These are phyloP conservation scores for Smutsia temminckii DNA, from an alignment of 2,797 vertebrate genomes.

Conservation along the genomic window DNA sequence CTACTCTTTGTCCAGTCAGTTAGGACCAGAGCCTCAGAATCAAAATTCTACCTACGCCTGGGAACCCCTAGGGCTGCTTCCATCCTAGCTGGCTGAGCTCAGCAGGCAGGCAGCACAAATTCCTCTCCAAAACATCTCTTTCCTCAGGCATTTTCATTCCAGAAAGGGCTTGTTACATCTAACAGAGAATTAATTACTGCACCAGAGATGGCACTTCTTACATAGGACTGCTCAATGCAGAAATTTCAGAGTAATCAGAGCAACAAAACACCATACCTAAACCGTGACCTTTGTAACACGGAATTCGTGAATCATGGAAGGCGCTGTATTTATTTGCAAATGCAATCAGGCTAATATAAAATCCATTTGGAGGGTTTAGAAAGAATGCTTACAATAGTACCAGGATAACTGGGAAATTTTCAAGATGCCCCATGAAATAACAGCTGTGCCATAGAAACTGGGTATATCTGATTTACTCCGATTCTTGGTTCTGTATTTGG, in stretches of 20 bases:
- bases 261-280: constrained; percentile 26
- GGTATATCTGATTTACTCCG: background rate
- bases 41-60: background rate
- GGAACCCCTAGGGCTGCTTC: background rate
- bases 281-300: background rate
- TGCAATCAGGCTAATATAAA: background rate
- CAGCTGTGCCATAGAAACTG: background rate
- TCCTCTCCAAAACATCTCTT: constrained; percentile 55
- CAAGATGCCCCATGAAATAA: background rate
- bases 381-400: background rate
- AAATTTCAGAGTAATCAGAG: constrained; percentile 64
- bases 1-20: background rate
- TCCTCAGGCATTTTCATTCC: constrained; percentile 57
- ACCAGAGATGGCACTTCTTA: constrained; percentile 55
- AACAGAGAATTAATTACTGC: constrained; percentile 62
- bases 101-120: constrained; percentile 53
- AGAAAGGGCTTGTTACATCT: constrained; percentile 57
- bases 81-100: constrained; percentile 27
- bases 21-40: constrained; percentile 2
- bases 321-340: constrained; percentile 38
- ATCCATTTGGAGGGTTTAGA: background rate
- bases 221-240: constrained; percentile 32
- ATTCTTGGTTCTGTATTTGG: background rate
- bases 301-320: background rate
- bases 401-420: background rate